A percentile compares a stretch with the other conserved stretches of the same genome.
Evolutionary conservation across 2,113 vertebrate genomes (phyloP).

Genomic region (Phyllostomus discolor): DNA sequence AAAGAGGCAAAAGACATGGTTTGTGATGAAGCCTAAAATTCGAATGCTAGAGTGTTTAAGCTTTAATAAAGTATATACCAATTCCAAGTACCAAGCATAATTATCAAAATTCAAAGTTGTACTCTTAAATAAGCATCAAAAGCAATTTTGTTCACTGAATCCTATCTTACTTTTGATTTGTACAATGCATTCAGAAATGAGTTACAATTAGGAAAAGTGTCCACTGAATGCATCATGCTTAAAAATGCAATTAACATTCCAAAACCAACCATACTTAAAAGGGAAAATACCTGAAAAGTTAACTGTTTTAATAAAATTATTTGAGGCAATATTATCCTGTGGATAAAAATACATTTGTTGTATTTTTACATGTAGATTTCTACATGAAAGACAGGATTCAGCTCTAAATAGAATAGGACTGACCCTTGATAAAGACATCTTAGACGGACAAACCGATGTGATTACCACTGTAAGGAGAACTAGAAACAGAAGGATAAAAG

Average conservation of each 20-base stretch:
- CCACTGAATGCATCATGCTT: slow-evolving; percentile 57
- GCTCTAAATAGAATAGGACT: slow-evolving; percentile 52
- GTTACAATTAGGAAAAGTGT: slow-evolving; percentile 16
- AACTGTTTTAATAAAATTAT: slow-evolving; percentile 60
- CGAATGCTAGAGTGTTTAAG: slow-evolving; percentile 60
- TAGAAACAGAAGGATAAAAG: slow-evolving; percentile 48
- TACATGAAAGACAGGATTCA: slow-evolving; percentile 68
- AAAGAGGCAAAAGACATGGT: slow-evolving; percentile 66
- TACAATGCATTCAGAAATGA: slow-evolving; percentile 60
- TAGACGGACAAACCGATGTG: slow-evolving; percentile 45
- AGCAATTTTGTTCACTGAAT: slow-evolving; percentile 60
- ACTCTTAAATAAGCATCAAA: slow-evolving; percentile 63
- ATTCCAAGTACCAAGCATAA: slow-evolving; percentile 67
- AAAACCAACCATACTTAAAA: slow-evolving; percentile 68
- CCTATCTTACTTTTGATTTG: slow-evolving; percentile 56
- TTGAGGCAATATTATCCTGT: slow-evolving; percentile 59
- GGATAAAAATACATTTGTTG: slow-evolving; percentile 71
- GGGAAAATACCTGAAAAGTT: slow-evolving; percentile 55
- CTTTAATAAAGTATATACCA: slow-evolving; percentile 66
- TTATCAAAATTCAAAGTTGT: slow-evolving; percentile 62
- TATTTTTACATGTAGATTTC: slow-evolving; percentile 63
- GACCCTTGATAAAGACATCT: slow-evolving; percentile 57
- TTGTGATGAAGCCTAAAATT: slow-evolving; percentile 66
- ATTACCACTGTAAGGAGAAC: slow-evolving; percentile 48
- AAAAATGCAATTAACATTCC: slow-evolving; percentile 63